Conservation (phyloP, 1,140 invertebrate genomes). For the Drosophila sechellia region DNA sequence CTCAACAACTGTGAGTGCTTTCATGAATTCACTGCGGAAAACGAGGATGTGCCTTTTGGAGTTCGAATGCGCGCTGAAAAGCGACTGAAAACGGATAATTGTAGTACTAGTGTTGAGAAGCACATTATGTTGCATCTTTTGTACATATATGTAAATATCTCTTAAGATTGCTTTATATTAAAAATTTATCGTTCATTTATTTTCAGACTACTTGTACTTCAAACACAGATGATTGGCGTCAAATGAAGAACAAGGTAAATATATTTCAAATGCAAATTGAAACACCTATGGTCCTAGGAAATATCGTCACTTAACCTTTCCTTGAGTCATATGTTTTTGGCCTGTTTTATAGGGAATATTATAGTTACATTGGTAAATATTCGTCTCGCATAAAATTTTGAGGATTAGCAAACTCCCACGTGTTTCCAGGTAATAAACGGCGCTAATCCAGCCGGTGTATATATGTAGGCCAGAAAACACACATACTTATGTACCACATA, state of each 20-base stretch:
- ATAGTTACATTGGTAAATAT: no score
- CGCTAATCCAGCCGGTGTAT: slow-evolving; percentile 1
- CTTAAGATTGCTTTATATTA: no score
- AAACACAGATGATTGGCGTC: not conserved
- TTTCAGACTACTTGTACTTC: no score
- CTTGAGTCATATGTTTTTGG: no score
- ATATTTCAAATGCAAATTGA: not conserved
- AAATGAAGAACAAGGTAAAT: not conserved
- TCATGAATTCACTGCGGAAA: slow-evolving; percentile 16
- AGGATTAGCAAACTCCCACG: not conserved
- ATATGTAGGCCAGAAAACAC: slow-evolving; percentile 10
- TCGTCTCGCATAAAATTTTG: not conserved
- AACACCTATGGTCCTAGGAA: no score
- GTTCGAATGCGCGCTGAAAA: slow-evolving; percentile 7
- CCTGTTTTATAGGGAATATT: no score
- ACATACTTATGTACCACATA: slow-evolving; percentile 1
- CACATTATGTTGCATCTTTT: no score
- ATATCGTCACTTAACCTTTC: no score
- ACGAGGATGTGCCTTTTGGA: slow-evolving; percentile 24
- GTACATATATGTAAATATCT: no score
- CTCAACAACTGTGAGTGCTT: slow-evolving; percentile 16
- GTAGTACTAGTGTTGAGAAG: no score
- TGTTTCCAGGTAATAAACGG: slow-evolving; percentile 33
- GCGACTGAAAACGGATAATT: not conserved
- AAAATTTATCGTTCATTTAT: no score